Evolutionary conservation across 1,140 invertebrate genomes (phyloP).

Genomic region (Leptinotarsa defecta): DNA sequence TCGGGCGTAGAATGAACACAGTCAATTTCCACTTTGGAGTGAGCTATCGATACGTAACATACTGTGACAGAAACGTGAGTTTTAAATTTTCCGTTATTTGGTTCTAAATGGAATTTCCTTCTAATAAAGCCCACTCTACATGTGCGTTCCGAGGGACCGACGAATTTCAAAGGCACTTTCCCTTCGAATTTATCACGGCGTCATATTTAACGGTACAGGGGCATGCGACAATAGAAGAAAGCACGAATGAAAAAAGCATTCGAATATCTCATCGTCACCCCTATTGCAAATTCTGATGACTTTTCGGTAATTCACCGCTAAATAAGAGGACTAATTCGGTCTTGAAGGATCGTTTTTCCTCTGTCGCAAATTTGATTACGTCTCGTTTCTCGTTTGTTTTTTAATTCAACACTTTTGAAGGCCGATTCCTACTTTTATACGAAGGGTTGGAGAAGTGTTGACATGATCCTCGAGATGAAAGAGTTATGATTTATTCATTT

Average conservation of each 20-base stretch:
- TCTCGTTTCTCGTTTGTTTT: neutral
- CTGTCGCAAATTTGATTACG: neutral
- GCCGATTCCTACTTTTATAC: neutral
- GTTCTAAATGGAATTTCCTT: constrained; percentile 47
- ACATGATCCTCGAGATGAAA: no score
- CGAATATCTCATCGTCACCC: constrained; percentile 26
- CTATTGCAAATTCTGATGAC: constrained; percentile 35
- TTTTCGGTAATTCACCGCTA: constrained; percentile 39
- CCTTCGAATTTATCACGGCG: constrained; percentile 37
- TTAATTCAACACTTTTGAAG: neutral
- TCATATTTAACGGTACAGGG: constrained; percentile 31
- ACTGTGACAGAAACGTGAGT: constrained; percentile 33
- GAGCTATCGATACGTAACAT: constrained; percentile 36
- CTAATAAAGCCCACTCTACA: constrained; percentile 51
- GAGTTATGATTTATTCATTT: no score
- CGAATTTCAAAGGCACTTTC: constrained; percentile 36
- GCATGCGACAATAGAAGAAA: constrained; percentile 33
- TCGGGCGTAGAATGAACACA: neutral
- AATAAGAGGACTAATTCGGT: constrained; percentile 39
- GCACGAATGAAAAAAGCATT: constrained; percentile 26
- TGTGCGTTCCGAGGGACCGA: constrained; percentile 44
- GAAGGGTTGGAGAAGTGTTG: neutral
- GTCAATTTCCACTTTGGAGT: constrained; percentile 1
- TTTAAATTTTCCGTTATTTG: constrained; percentile 49
- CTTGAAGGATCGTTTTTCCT: constrained; percentile 1